phyloP scores from a whole-genome alignment of 2,113 vertebrate genomes.

The Tychaedon coryphoeus region DNA sequence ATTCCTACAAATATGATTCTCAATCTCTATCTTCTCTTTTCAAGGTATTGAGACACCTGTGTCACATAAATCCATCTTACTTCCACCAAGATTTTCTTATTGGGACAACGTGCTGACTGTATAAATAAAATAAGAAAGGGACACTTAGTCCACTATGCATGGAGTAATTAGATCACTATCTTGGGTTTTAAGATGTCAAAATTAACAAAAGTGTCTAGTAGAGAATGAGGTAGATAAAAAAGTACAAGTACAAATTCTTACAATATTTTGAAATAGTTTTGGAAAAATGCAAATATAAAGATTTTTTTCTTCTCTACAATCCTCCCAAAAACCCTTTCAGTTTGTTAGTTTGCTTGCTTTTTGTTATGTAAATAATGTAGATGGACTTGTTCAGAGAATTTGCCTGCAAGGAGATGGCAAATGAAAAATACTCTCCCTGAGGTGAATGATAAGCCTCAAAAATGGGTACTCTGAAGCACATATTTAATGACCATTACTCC shows the following conservation, averaged over 20 bases:
- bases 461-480: not conserved
- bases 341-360: not conserved
- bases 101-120: not conserved
- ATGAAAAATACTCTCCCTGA: not conserved
- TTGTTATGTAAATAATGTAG: not conserved
- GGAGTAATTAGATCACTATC: not conserved
- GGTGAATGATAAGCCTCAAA: not conserved
- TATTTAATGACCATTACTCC: not conserved
- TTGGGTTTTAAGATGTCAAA: not conserved
- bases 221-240: not conserved
- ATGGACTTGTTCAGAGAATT: not conserved
- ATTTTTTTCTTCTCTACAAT: not conserved
- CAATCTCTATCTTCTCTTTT: constrained; percentile 37
- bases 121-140: not conserved
- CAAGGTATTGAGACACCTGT: not conserved
- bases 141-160: not conserved
- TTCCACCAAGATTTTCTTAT: constrained; percentile 1
- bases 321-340: not conserved
- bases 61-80: constrained; percentile 27
- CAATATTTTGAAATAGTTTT: not conserved
- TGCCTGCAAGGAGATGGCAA: not conserved
- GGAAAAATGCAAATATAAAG: not conserved
- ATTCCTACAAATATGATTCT: constrained; percentile 17
- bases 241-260: not conserved
- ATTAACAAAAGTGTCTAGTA: not conserved